Base-by-base conservation (phyloP, 2,888 invertebrate genomes). In the Merodon equestris region DNA sequence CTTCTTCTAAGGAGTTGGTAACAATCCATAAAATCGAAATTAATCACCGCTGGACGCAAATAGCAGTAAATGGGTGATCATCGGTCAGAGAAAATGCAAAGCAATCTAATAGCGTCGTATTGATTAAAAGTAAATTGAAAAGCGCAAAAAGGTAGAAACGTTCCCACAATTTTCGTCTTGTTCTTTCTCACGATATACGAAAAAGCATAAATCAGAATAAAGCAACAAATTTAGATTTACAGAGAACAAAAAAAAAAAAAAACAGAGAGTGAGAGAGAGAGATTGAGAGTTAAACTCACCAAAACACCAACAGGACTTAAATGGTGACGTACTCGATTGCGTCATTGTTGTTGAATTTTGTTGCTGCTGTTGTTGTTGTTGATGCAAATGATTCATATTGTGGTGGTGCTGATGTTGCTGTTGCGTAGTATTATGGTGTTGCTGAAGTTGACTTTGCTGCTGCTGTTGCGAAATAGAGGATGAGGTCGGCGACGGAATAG, bases 281-380 rank as follows among this genome's bases (percentile, higher is more conserved):
- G 60, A 74, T 63, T 58, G 61, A 74, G 68, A 60, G 73, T 34
- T 72, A 74, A 86, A 89, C 89, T 89, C 88, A 89, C 89, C 89
- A 86, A 88, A 87, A 86, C 88, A 89, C 88, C 88, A 88, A 85
- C 88, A 88, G 85, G 89, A 86, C 81, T 85, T 85, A 58, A 82
- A 84, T 50, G 85, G 83, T 60, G 88, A 85, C 83, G 85, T 84
- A 64, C 74, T 74, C 47, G 81, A 75, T 75, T 81, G 77, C 74
- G 81, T 81, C 73, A 79, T 79, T 58, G 79, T 68, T 58, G 79
- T 74, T 79, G 79, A 70, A 18, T 70, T 82, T 79, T 82, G 82
- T 81, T 82, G 76, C 48, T 84, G 84, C 0, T 83, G 84, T 12
- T 82, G 83, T 17, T 84, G 84, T 5, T 81, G 82, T 77, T 83